Evolutionary conservation across 2,888 invertebrate species (phyloP).

Genomic region (Listrodromus nycthemerus): DNA sequence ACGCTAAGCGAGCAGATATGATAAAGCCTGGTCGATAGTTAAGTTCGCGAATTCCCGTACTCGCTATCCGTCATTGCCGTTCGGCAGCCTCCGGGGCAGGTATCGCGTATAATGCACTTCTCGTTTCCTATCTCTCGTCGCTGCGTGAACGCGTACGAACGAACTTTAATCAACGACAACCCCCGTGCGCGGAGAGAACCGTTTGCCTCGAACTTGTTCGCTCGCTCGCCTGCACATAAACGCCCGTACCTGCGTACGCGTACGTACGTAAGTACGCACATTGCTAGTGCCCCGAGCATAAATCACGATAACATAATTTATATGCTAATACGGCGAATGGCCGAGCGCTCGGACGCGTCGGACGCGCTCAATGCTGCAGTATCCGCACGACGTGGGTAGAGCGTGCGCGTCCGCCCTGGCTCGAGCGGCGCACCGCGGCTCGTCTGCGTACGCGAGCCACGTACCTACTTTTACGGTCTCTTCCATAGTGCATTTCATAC

Average conservation of each 20-base stretch:
- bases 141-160: conserved; percentile 45
- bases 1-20: conserved; percentile 38
- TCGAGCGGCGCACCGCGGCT: not conserved
- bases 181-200: conserved; percentile 56
- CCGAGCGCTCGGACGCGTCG: conserved; percentile 69
- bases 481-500: conserved; percentile 39
- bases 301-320: conserved; percentile 84
- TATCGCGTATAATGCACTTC: conserved; percentile 52
- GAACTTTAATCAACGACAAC: conserved; percentile 77
- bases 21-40: conserved; percentile 65
- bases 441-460: conserved; percentile 33
- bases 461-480: conserved; percentile 65
- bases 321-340: conserved; percentile 80
- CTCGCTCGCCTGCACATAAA: conserved; percentile 56
- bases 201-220: conserved; percentile 63
- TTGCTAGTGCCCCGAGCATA: conserved; percentile 74
- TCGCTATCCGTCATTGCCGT: conserved; percentile 64
- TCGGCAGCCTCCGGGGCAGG: conserved; percentile 60
- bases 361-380: conserved; percentile 59
- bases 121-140: conserved; percentile 54
- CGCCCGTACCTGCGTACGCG: conserved; percentile 43
- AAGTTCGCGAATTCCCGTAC: conserved; percentile 54
- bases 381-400: conserved; percentile 53
- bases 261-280: conserved; percentile 51
- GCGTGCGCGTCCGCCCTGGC: conserved; percentile 33